These are phyloP conservation scores for Cryptotermes secundus DNA, from an alignment of 1,140 invertebrate species.

Conservation along the genomic window DNA sequence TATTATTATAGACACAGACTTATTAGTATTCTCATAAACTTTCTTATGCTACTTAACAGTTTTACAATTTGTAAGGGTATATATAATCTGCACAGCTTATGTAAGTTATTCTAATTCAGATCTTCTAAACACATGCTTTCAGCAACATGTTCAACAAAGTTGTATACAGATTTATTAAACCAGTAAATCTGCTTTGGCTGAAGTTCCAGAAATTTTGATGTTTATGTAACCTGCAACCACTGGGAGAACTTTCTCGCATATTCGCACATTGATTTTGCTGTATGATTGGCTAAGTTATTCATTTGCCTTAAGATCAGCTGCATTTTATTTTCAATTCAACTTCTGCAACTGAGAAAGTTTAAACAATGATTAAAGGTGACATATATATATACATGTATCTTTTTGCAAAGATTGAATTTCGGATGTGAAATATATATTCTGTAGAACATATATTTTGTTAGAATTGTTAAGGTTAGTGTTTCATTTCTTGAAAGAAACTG, in stretches of 20 bases:
- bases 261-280: not conserved
- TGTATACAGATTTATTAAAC: no score
- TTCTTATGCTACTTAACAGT: no score
- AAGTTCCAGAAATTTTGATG: conserved; percentile 13
- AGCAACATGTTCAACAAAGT: no score
- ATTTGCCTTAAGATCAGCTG: not conserved
- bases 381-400: not conserved
- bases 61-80: no score
- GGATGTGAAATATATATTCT: not conserved
- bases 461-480: no score
- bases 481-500: no score
- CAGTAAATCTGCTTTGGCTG: not conserved
- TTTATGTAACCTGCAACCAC: not conserved
- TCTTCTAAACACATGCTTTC: not conserved
- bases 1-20: no score
- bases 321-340: not conserved
- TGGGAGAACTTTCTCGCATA: not conserved
- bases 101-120: not conserved
- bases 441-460: no score
- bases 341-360: not conserved
- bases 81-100: not conserved
- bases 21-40: no score
- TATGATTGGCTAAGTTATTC: not conserved
- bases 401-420: conserved; percentile 12
- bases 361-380: not conserved